phyloP scores from a whole-genome alignment of 2,113 vertebrate genomes.

The Nibea coibor region DNA sequence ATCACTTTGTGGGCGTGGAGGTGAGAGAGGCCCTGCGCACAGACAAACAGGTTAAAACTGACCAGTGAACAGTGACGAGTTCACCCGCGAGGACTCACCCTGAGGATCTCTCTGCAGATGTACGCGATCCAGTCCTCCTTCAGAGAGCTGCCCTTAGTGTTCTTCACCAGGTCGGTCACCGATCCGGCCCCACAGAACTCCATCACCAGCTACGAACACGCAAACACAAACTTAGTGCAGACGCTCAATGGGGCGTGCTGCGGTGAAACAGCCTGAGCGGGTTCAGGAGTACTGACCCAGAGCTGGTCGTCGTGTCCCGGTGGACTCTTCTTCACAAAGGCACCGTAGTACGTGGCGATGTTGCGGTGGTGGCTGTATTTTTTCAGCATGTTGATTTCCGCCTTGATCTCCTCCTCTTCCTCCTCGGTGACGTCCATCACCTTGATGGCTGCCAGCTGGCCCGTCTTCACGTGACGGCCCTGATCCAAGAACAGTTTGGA shows the following conservation, averaged over 20 bases:
- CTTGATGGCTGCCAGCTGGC: conserved; percentile 95
- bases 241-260: neutral
- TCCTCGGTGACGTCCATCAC: conserved; percentile 97
- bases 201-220: conserved; percentile 89
- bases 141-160: conserved; percentile 92
- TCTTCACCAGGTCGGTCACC: conserved; percentile 93
- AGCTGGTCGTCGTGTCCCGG: conserved; percentile 95
- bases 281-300: conserved; percentile 84
- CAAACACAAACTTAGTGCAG: conserved; percentile 8
- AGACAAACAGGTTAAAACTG: conserved; percentile 29
- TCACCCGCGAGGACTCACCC: conserved; percentile 79
- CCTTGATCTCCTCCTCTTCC: conserved; percentile 95
- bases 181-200: conserved; percentile 95
- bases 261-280: neutral
- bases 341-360: conserved; percentile 95
- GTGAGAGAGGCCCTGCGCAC: conserved; percentile 89
- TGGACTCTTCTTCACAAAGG: conserved; percentile 95
- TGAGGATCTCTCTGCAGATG: conserved; percentile 93
- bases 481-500: conserved; percentile 52
- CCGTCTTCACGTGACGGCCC: conserved; percentile 94
- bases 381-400: conserved; percentile 97
- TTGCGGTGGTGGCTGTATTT: conserved; percentile 96
- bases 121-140: conserved; percentile 96
- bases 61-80: neutral
- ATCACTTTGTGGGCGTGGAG: conserved; percentile 95